A percentile compares a stretch with the other conserved stretches of the same genome.
These are phyloP conservation scores for Pogonocichla stellata DNA, from an alignment of 2,113 vertebrate species.

Conservation along the genomic window DNA sequence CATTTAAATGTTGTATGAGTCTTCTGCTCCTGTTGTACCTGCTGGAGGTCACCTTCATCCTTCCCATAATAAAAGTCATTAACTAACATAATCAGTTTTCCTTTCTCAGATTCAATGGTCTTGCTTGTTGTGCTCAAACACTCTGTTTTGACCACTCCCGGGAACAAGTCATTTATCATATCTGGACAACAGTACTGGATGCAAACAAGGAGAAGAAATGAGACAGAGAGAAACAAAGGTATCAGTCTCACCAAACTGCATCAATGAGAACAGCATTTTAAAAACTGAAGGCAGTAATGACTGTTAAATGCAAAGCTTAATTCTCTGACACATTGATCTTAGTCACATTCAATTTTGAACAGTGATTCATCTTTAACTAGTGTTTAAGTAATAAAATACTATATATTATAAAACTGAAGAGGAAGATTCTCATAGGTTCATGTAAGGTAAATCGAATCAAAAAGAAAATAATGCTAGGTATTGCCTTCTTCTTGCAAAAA, in stretches of 20 bases:
- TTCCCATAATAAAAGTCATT: slow-evolving; percentile 96
- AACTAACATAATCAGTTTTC: slow-evolving; percentile 96
- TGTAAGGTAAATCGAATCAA: neutral
- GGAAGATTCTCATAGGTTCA: neutral
- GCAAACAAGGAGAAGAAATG: neutral
- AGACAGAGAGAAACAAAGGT: neutral
- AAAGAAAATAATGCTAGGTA: neutral
- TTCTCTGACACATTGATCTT: neutral
- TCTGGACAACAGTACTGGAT: slow-evolving; percentile 84
- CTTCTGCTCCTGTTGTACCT: slow-evolving; percentile 77
- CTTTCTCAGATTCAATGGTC: slow-evolving; percentile 77
- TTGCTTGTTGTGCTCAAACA: slow-evolving; percentile 49
- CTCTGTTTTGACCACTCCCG: slow-evolving; percentile 54
- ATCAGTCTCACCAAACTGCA: neutral
- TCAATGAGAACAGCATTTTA: neutral
- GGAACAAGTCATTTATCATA: slow-evolving; percentile 72
- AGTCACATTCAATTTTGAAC: neutral
- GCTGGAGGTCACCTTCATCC: slow-evolving; percentile 82
- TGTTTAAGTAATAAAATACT: neutral
- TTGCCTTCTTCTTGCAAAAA: neutral
- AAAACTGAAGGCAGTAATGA: neutral
- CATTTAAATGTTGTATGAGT: slow-evolving; percentile 92
- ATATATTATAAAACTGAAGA: neutral
- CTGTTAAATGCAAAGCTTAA: neutral
- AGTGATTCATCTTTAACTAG: neutral